Evolutionary conservation across 2,888 invertebrate species (phyloP).

Genomic region (Gymnosoma rotundatum): DNA sequence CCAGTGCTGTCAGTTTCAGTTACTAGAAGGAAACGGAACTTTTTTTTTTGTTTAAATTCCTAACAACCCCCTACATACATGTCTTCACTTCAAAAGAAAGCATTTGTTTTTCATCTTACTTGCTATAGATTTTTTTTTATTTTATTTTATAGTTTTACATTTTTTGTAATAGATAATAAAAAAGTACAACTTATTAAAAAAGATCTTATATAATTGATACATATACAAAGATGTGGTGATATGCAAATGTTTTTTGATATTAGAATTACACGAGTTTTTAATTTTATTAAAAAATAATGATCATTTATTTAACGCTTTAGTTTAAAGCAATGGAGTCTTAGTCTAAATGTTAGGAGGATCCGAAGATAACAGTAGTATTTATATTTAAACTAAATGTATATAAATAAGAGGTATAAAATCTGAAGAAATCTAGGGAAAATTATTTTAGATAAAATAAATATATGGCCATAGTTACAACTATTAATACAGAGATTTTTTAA

Average conservation of each 20-base stretch:
- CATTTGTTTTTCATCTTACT: conserved; percentile 53
- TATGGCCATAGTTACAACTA: conserved; percentile 59
- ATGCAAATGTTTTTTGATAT: background rate
- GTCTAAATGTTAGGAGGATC: no score
- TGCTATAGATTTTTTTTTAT: conserved; percentile 38
- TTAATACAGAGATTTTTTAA: conserved; percentile 36
- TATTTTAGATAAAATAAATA: conserved; percentile 60
- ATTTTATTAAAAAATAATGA: conserved; percentile 2
- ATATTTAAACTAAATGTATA: conserved; percentile 16
- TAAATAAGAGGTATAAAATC: conserved; percentile 53
- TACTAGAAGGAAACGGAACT: no score
- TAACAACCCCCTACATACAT: no score
- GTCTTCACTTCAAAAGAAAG: background rate
- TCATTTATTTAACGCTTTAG: background rate
- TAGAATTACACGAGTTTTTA: conserved; percentile 2
- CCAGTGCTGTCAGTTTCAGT: no score
- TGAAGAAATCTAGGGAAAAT: conserved; percentile 2
- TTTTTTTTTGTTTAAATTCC: no score
- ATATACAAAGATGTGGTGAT: conserved; percentile 24
- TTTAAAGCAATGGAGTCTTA: conserved; percentile 33
- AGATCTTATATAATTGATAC: conserved; percentile 34
- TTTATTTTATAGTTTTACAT: conserved; percentile 47
- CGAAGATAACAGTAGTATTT: background rate
- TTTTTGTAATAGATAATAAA: conserved; percentile 61
- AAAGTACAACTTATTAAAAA: conserved; percentile 66